Conservation (phyloP, 2,888 invertebrate species). For the Dendrolimus pini region DNA sequence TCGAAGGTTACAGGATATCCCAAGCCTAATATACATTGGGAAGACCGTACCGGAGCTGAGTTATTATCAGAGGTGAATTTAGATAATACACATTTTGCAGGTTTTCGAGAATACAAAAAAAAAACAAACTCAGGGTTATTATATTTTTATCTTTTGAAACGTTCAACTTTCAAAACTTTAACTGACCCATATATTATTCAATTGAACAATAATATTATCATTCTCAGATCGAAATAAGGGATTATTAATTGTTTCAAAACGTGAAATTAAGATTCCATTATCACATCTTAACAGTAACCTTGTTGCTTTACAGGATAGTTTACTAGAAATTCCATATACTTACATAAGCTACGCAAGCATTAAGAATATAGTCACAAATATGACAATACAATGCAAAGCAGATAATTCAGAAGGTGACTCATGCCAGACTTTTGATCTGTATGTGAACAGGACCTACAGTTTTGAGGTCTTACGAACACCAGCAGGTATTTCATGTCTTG, state of each 20-base stretch:
- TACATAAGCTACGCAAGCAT: constrained; percentile 44
- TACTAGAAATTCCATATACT: constrained; percentile 41
- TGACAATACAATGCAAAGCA: constrained; percentile 41
- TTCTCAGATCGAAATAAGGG: too few species aligned
- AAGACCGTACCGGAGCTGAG: neutral
- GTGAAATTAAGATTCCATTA: too few species aligned
- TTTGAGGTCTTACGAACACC: constrained; percentile 48
- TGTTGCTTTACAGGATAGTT: constrained; percentile 18
- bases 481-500: constrained; percentile 27
- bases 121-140: too few species aligned
- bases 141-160: too few species aligned
- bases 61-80: neutral
- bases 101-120: too few species aligned
- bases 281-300: too few species aligned
- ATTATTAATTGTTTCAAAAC: too few species aligned
- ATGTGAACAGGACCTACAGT: constrained; percentile 38
- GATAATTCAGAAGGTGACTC: constrained; percentile 30
- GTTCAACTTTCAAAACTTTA: too few species aligned
- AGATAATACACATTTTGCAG: too few species aligned
- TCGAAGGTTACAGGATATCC: neutral
- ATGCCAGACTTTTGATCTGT: constrained; percentile 26
- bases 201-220: too few species aligned
- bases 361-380: constrained; percentile 32
- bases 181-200: too few species aligned
- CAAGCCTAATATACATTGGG: neutral